Percentiles rank a stretch among this genome's conserved stretches.
These are phyloP conservation scores for Phrynocephalus versicolor DNA, from an alignment of 2,113 vertebrate genomes.

Conservation along the genomic window DNA sequence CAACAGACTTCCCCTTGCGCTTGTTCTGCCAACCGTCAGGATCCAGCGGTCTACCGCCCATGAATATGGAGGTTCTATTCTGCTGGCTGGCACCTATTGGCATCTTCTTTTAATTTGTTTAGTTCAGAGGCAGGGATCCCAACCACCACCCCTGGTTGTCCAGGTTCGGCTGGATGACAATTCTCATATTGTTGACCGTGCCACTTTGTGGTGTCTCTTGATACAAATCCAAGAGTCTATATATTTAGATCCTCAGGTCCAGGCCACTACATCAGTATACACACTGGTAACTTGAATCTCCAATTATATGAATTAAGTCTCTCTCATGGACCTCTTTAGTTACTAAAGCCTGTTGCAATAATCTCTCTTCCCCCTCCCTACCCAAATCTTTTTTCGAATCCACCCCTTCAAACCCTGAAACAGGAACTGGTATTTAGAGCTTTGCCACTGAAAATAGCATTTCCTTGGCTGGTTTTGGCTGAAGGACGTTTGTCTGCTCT, in stretches of 20 bases:
- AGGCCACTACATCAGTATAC: not conserved
- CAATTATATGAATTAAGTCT: not conserved
- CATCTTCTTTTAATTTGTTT: not conserved
- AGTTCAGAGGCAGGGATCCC: not conserved
- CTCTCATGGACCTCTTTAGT: not conserved
- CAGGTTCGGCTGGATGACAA: not conserved
- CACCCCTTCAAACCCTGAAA: not conserved
- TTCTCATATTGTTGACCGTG: not conserved
- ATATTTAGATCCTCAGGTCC: not conserved
- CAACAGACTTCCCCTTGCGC: not conserved
- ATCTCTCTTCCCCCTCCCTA: too few species aligned
- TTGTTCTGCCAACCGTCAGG: too few species aligned
- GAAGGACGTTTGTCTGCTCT: constrained; percentile 25
- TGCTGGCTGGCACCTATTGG: not conserved
- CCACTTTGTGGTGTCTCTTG: not conserved
- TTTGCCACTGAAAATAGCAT: not conserved
- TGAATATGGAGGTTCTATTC: not conserved
- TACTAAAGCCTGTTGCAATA: not conserved
- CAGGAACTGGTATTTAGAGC: not conserved
- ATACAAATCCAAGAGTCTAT: too few species aligned
- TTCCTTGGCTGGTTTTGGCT: constrained; percentile 30
- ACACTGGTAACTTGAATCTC: not conserved
- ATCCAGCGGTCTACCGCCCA: too few species aligned
- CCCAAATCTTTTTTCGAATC: not conserved
- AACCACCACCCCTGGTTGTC: too few species aligned